A percentile compares a stretch with the other conserved stretches of the same genome.
phyloP scores from a whole-genome alignment of 2,888 invertebrate species.

The Epinotia brunnichana region DNA sequence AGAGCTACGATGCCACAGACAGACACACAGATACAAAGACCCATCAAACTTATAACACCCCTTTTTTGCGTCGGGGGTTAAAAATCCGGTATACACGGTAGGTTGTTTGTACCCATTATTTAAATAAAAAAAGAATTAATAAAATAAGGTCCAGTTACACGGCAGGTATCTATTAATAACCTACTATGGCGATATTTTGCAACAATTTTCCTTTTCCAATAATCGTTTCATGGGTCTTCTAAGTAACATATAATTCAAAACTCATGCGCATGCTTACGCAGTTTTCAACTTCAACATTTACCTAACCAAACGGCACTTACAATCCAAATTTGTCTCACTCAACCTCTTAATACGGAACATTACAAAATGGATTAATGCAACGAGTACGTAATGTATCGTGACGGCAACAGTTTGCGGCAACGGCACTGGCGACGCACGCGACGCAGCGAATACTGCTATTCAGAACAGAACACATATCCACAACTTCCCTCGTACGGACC shows the following conservation, averaged over 20 bases:
- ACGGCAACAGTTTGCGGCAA: conserved; percentile 29
- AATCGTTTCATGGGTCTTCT: neutral
- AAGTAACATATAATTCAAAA: neutral
- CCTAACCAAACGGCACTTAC: conserved; percentile 8
- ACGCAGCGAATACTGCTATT: conserved; percentile 8
- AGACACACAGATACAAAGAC: too few species aligned
- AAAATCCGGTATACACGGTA: too few species aligned
- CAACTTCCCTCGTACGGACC: neutral
- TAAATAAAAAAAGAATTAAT: too few species aligned
- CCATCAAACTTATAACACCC: too few species aligned
- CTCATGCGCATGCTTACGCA: neutral
- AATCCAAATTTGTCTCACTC: conserved; percentile 12
- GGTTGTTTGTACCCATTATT: too few species aligned
- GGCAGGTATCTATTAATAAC: too few species aligned
- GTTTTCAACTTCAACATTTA: neutral
- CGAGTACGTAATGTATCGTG: conserved; percentile 35
- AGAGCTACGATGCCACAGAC: too few species aligned
- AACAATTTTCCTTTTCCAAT: neutral
- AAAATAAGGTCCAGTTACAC: too few species aligned
- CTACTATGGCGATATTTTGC: neutral
- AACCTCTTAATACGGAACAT: conserved; percentile 24
- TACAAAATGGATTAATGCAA: conserved; percentile 32
- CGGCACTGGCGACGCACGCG: conserved; percentile 22
- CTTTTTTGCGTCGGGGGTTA: too few species aligned
- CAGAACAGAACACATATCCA: neutral